A percentile compares a stretch with the other conserved stretches of the same genome.
Evolutionary conservation across 2,888 invertebrate species (phyloP).

Genomic region (Epistrophella euchroma): DNA sequence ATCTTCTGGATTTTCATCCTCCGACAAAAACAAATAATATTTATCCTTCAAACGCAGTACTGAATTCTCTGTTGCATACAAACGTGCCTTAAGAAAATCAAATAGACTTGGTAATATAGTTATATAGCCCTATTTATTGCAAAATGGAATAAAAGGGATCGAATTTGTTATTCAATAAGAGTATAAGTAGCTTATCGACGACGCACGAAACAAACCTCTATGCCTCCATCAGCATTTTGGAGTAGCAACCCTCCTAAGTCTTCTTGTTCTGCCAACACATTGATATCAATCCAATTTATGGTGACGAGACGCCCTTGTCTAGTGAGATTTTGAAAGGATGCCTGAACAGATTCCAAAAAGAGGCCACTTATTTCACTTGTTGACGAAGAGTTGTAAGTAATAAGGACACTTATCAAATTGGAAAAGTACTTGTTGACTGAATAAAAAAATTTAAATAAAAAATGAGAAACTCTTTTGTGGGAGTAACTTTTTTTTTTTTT

Average conservation of each 20-base stretch:
- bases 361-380: conserved; percentile 52
- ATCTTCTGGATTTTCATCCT: conserved; percentile 79
- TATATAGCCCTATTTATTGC: conserved; percentile 80
- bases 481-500: background rate
- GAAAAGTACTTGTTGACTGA: conserved; percentile 80
- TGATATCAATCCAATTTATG: conserved; percentile 81
- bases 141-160: background rate
- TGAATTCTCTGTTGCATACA: conserved; percentile 81
- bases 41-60: conserved; percentile 82
- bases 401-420: conserved; percentile 79
- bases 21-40: conserved; percentile 81
- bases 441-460: background rate
- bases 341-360: conserved; percentile 79
- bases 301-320: conserved; percentile 71
- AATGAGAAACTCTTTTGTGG: background rate
- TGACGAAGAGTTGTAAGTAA: conserved; percentile 78
- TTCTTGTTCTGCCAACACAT: conserved; percentile 64
- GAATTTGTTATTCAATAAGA: background rate
- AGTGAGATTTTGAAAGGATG: conserved; percentile 77
- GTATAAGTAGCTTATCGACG: conserved; percentile 12
- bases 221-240: conserved; percentile 79
- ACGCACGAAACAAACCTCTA: conserved; percentile 78
- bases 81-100: conserved; percentile 80
- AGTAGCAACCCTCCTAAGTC: conserved; percentile 78
- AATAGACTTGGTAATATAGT: conserved; percentile 79